Evolutionary conservation across 1,140 invertebrate species (phyloP).

Genomic region (Drosophila watanabei): DNA sequence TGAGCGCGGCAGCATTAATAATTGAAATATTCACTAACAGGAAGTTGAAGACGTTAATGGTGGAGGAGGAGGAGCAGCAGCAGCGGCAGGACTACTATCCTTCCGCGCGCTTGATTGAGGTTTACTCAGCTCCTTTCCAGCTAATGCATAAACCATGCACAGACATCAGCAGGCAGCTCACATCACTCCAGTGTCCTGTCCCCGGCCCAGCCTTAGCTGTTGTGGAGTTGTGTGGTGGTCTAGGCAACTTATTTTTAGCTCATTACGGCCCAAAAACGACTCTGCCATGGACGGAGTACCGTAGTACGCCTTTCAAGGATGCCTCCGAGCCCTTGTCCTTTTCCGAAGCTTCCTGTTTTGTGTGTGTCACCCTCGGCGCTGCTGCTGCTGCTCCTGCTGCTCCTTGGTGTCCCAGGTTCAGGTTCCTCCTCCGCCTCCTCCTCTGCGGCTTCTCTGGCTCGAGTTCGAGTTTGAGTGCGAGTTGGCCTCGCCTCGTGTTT

Average conservation of each 20-base stretch:
- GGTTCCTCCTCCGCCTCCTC: not conserved
- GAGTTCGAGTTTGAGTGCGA: not conserved
- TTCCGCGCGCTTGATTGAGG: constrained; percentile 73
- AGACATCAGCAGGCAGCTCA: constrained; percentile 77
- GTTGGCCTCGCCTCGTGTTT: constrained; percentile 3
- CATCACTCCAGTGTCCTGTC: constrained; percentile 46
- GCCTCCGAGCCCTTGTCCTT: constrained; percentile 60
- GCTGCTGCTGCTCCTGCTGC: not conserved
- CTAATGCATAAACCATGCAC: constrained; percentile 84
- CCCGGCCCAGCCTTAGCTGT: constrained; percentile 13
- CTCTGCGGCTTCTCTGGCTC: constrained; percentile 7
- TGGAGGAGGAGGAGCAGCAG: constrained; percentile 45
- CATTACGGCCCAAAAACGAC: constrained; percentile 69
- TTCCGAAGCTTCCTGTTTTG: constrained; percentile 31
- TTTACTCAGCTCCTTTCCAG: constrained; percentile 64
- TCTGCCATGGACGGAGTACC: constrained; percentile 35
- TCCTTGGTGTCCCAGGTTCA: not conserved
- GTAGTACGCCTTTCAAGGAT: constrained; percentile 26
- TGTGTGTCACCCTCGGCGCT: constrained; percentile 8
- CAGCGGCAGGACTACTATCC: constrained; percentile 18
- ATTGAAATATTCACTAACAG: constrained; percentile 85
- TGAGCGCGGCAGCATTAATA: constrained; percentile 78
- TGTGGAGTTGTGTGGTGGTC: constrained; percentile 39
- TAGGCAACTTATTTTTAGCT: constrained; percentile 74
- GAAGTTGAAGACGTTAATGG: constrained; percentile 85